Conservation (phyloP, 2,888 invertebrate species). For the Melieria omissa region DNA sequence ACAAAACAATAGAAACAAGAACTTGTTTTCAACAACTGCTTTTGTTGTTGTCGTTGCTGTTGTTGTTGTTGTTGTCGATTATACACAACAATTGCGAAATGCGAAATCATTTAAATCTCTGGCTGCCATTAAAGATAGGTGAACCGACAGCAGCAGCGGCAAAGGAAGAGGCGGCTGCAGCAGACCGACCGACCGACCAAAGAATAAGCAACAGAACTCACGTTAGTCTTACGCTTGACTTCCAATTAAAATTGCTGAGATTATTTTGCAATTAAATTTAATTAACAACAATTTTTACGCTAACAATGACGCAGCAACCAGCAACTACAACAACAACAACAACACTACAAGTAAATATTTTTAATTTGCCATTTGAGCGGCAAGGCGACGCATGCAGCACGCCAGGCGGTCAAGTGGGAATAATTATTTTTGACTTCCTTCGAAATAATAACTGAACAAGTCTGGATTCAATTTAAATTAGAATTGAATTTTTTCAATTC, state of each 20-base stretch:
- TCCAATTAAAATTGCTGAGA: conserved; percentile 38
- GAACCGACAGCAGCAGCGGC: background rate
- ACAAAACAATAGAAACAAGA: too few species aligned
- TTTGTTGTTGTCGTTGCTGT: too few species aligned
- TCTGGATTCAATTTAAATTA: too few species aligned
- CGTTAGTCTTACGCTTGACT: background rate
- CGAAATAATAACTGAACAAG: conserved; percentile 9
- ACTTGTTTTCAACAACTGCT: too few species aligned
- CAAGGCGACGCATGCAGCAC: too few species aligned
- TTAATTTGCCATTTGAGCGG: too few species aligned
- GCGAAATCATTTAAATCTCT: background rate
- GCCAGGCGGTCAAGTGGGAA: background rate
- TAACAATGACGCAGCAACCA: conserved; percentile 31
- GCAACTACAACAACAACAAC: conserved; percentile 30
- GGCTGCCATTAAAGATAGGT: background rate
- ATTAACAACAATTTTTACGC: conserved; percentile 38
- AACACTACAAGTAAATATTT: conserved; percentile 5
- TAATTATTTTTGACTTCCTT: background rate
- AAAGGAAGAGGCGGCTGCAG: background rate
- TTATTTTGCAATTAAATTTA: conserved; percentile 40
- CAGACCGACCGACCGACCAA: background rate
- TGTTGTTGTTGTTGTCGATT: too few species aligned
- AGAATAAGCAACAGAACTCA: too few species aligned
- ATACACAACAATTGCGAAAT: too few species aligned
- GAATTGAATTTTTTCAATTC: too few species aligned